Base-by-base conservation (phyloP, 2,797 vertebrate genomes). In the Gymnocypris eckloni region DNA sequence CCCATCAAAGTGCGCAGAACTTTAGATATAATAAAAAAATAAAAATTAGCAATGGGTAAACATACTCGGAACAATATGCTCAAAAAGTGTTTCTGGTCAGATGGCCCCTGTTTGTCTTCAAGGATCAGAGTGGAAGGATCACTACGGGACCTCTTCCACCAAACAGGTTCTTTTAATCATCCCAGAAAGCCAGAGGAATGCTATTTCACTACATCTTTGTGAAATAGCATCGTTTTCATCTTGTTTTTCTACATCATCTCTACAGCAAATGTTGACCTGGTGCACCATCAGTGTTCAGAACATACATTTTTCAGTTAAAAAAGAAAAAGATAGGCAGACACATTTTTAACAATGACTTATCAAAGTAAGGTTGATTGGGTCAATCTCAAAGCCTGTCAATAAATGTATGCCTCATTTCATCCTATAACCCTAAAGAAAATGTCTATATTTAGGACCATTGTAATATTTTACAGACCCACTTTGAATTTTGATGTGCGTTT, bases 1-100 rank as follows among this genome's bases (percentile, higher is more conserved):
- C 98, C 98, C 85, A 95, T 95, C 85, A 99, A 92, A 0, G 96
- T 97, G 73, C 97, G 95, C 28, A 98, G 93, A 91, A 97, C 98
- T 99, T 90, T 79, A 87, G 3, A 87, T 18, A 88, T 79, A 69
- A 2, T 41, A 3, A 28, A 16, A 16, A 1, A 1, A 41, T 6
- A 1, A 25, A 52, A 11, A 12, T 73, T 7, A 66, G 43, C n/a
- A 1, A 37, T 54, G 0, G 6, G 13, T 45, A 45, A 81, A 45
- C 15, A 54, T 13, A 50, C 54, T 39, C 25, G 15, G 6, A 59
- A n/a, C 8, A 72, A 73, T 59, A 6, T 50, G 12, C 15, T n/a
- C 2, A 33, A 3, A 64, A 37, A 25, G 5, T 11, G 10, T 80
- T 73, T 80, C 84, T 83, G 80, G 87, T 88, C 84, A 88, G 80